Percentiles rank a stretch among this genome's conserved stretches.
These are phyloP conservation scores for Proterorhinus semilunaris DNA, from an alignment of 2,113 vertebrate species.

Conservation along the genomic window DNA sequence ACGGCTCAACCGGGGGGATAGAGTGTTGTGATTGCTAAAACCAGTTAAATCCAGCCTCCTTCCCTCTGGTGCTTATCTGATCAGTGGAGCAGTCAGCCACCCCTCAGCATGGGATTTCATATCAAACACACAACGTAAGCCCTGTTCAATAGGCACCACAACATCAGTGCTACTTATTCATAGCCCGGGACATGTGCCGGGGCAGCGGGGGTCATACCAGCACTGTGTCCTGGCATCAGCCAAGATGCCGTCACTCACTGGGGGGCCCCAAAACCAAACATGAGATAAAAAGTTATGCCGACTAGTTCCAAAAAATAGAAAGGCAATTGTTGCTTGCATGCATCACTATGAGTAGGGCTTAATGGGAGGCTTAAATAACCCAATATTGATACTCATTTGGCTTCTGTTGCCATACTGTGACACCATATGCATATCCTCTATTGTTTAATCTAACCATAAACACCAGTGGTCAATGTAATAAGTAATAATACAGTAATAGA, in stretches of 20 bases:
- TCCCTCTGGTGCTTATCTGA: slow-evolving; percentile 67
- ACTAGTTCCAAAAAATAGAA: neutral
- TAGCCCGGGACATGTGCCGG: slow-evolving; percentile 19
- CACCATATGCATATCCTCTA: no score
- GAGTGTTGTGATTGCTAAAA: slow-evolving; percentile 62
- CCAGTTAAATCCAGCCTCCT: slow-evolving; percentile 61
- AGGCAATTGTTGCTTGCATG: neutral
- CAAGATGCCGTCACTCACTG: slow-evolving; percentile 34
- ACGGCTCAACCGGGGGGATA: slow-evolving; percentile 15
- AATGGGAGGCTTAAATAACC: no score
- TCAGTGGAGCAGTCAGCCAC: slow-evolving; percentile 50
- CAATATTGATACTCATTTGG: no score
- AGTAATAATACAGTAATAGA: no score
- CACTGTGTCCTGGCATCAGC: slow-evolving; percentile 37
- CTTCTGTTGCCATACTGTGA: no score
- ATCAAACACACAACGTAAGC: slow-evolving; percentile 58
- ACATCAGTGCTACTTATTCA: slow-evolving; percentile 39
- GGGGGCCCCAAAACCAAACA: slow-evolving; percentile 18
- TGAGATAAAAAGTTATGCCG: slow-evolving; percentile 1
- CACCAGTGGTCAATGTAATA: no score
- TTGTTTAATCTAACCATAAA: no score
- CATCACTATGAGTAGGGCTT: neutral
- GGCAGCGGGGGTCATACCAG: slow-evolving; percentile 22
- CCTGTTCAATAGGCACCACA: slow-evolving; percentile 56
- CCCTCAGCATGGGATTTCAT: slow-evolving; percentile 58